Evolutionary conservation across 2,113 vertebrate species (phyloP).

Genomic region (Corynorhinus townsendii): DNA sequence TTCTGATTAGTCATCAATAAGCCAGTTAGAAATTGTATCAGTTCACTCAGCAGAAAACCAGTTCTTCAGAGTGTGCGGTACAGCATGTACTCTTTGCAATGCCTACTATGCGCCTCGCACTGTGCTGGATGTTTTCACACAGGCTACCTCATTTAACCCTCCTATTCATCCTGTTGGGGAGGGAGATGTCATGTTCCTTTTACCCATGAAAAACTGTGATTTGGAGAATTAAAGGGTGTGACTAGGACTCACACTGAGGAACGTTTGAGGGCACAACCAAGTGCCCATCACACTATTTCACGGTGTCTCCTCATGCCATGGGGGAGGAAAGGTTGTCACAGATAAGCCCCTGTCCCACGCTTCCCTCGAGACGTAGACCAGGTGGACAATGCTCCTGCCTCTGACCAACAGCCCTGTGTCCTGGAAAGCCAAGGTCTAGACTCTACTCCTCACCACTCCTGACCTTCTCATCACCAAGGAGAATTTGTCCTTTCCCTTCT

Average conservation of each 20-base stretch:
- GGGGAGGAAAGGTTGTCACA: neutral
- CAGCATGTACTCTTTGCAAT: neutral
- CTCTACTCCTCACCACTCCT: neutral
- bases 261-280: neutral
- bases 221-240: neutral
- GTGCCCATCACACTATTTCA: neutral
- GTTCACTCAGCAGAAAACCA: neutral
- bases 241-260: neutral
- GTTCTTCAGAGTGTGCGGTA: constrained; percentile 28
- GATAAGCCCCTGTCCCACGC: neutral
- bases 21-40: constrained; percentile 21
- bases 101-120: neutral
- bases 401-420: neutral
- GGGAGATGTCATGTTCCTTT: neutral
- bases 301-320: neutral
- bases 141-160: neutral
- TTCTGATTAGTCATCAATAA: constrained; percentile 40
- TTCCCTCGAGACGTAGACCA: neutral
- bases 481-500: neutral
- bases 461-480: neutral
- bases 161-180: neutral
- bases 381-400: neutral
- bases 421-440: neutral
- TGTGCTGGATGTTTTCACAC: neutral
- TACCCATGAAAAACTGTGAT: neutral